These are phyloP conservation scores for Drosophila gunungcola DNA, from an alignment of 1,140 invertebrate genomes.

Conservation along the genomic window DNA sequence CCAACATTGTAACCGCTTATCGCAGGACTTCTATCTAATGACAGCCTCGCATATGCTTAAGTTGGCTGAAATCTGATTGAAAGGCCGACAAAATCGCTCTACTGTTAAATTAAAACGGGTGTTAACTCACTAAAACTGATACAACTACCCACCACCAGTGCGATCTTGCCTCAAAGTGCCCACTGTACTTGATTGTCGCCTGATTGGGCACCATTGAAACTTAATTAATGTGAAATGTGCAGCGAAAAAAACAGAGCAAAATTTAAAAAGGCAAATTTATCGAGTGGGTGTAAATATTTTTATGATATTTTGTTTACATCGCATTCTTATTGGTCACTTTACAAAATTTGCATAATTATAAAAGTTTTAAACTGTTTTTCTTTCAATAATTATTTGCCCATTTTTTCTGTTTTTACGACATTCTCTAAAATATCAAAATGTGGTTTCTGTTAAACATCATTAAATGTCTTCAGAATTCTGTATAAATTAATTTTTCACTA, in stretches of 20 bases:
- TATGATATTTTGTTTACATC: no score
- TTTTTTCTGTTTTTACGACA: no score
- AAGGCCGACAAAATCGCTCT: conserved; percentile 73
- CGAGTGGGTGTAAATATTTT: conserved; percentile 19
- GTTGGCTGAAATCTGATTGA: conserved; percentile 63
- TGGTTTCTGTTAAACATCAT: no score
- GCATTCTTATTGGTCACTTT: no score
- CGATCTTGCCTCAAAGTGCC: neutral
- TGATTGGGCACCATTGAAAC: conserved; percentile 44
- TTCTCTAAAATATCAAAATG: no score
- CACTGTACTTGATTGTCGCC: conserved; percentile 47
- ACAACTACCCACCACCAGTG: neutral
- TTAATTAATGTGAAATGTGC: conserved; percentile 49
- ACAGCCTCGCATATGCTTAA: conserved; percentile 34
- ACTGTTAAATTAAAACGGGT: conserved; percentile 70
- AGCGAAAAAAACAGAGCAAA: conserved; percentile 16
- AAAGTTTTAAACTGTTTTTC: no score
- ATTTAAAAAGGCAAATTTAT: conserved; percentile 38
- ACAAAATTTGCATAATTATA: no score
- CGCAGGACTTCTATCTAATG: conserved; percentile 65
- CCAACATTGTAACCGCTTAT: conserved; percentile 47
- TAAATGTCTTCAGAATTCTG: no score
- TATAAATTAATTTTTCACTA: no score
- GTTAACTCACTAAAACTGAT: neutral
- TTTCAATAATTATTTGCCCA: no score